Conservation (phyloP, 64 coral and sea anemone species). For the Actinia tenebrosa region DNA sequence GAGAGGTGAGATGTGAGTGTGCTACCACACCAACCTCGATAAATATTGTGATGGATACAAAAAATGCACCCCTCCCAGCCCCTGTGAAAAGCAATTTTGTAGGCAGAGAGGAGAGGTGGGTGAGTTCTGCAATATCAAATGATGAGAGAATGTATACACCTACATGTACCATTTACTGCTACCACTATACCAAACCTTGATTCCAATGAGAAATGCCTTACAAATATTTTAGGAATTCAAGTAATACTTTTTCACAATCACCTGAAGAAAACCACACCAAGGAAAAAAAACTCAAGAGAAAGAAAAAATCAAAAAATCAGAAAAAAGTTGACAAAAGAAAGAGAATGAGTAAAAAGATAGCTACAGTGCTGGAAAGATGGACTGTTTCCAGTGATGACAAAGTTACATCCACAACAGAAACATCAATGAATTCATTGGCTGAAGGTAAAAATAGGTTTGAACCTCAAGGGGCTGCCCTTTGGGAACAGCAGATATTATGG, state of each 20-base stretch:
- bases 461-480: too few species aligned
- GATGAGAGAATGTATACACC: too few species aligned
- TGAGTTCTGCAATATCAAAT: too few species aligned
- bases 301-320: slow-evolving; percentile 9
- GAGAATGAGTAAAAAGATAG: not conserved
- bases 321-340: slow-evolving; percentile 5
- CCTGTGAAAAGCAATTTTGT: too few species aligned
- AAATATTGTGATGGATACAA: not conserved
- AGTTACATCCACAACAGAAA: slow-evolving; percentile 53
- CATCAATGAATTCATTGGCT: not conserved
- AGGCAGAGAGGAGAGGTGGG: too few species aligned
- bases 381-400: slow-evolving; percentile 1
- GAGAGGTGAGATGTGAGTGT: too few species aligned
- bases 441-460: not conserved
- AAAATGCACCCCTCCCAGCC: too few species aligned
- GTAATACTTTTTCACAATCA: not conserved
- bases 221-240: not conserved
- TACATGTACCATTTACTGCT: too few species aligned
- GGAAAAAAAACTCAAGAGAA: not conserved
- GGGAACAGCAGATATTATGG: too few species aligned
- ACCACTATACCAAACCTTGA: too few species aligned
- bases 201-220: too few species aligned
- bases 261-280: not conserved
- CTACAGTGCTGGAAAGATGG: not conserved
- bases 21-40: too few species aligned